Evolutionary conservation across 2,888 invertebrate genomes (phyloP).

Genomic region (Leptinotarsa juncta): DNA sequence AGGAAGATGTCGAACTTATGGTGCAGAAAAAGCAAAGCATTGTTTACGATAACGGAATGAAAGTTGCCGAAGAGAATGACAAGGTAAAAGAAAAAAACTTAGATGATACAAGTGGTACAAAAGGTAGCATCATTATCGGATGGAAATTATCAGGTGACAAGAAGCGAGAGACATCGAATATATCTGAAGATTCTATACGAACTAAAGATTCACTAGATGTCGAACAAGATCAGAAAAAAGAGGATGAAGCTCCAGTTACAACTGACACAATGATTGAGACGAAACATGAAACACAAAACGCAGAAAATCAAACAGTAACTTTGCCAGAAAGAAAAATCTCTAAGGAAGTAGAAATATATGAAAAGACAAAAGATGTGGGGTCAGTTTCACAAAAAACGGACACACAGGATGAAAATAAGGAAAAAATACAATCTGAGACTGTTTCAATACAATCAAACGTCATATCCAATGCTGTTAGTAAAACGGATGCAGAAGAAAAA

Average conservation of each 20-base stretch:
- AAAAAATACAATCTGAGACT: neutral
- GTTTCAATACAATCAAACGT: neutral
- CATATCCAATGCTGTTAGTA: neutral
- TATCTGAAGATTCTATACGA: neutral
- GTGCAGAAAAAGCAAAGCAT: neutral
- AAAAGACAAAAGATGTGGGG: neutral
- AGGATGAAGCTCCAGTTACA: neutral
- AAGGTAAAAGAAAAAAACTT: no score
- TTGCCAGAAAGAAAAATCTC: neutral
- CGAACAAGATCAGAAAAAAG: neutral
- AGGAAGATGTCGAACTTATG: neutral
- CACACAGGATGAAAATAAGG: neutral
- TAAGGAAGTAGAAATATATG: neutral
- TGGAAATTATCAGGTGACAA: neutral
- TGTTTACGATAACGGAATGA: neutral
- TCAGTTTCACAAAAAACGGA: neutral
- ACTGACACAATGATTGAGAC: neutral
- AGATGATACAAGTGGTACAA: no score
- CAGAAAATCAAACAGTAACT: neutral
- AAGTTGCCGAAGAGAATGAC: neutral
- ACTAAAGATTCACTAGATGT: neutral
- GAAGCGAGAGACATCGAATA: neutral
- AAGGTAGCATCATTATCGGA: neutral
- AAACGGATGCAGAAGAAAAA: neutral
- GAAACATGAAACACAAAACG: neutral